Evolutionary conservation across 2,113 vertebrate species (phyloP), one percentile per base, ranked within the genome.

Genomic region (Turdus rufiventris): DNA sequence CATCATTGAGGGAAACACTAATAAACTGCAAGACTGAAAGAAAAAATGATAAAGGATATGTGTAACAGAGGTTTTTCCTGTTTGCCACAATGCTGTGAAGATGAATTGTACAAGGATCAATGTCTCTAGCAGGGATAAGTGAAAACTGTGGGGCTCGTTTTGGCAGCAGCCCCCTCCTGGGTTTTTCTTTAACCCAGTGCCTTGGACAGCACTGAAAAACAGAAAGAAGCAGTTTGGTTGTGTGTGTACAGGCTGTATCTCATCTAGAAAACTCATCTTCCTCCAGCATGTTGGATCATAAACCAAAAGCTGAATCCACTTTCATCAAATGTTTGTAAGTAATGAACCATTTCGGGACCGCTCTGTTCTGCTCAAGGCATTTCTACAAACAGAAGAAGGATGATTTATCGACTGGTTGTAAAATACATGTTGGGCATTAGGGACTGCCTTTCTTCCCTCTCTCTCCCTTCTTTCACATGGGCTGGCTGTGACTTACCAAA

Each of bases 181-280:
- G 72, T 40, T 94, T 88, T 88, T 62, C 56, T 88, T 89, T 72
- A 81, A 36, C 33, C 50, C 65, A 58, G 24, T 4, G 7, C 56
- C 28, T 94, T 48, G 63, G 51, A 80, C 54, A 85, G 67, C 29
- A 17, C 43, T 81, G 68, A 42, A 85, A 93, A 89, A 36, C 61
- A 75, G 48, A 67, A 67, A 38, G 31, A 36, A 67, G 21, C 56
- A 51, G 63, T 71, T 88, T 77, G 48, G 31, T 43, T 93, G 77
- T 86, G 53, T 29, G 14, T 66, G 18, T 73, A 14, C 21, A 71
- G 63, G 43, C 48, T 76, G 33, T 66, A 33, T 91, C 72, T 77
- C 93, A 60, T 89, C 85, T 76, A 71, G 67, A 88, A 93, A 96
- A 85, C 75, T 94, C 88, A 91, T 92, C 85, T 91, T 88, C 28